These are phyloP conservation scores for Eupithecia inturbata DNA, from an alignment of 2,888 invertebrate species.

Conservation along the genomic window DNA sequence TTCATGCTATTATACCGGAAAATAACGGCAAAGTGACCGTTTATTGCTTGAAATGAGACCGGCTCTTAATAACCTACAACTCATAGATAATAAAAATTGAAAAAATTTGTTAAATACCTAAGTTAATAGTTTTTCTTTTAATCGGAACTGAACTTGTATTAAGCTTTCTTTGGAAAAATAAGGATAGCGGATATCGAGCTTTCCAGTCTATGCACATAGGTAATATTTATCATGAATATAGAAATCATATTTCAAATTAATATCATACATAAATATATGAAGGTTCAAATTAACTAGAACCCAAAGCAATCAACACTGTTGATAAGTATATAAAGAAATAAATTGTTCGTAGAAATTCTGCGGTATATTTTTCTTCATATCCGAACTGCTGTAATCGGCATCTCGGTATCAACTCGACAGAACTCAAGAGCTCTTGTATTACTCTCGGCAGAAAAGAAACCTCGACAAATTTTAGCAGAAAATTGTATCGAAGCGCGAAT, in stretches of 20 bases:
- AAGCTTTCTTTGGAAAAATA: background rate
- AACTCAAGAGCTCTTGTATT: slow-evolving; percentile 13
- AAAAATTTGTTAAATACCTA: too few species aligned
- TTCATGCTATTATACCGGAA: slow-evolving; percentile 4
- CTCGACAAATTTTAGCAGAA: slow-evolving; percentile 13
- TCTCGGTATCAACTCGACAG: background rate
- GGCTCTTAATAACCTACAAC: slow-evolving; percentile 21
- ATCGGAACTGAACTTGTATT: background rate
- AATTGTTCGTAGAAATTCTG: background rate
- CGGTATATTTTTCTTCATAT: background rate
- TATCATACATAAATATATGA: too few species aligned
- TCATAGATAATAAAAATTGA: slow-evolving; percentile 19
- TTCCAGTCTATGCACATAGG: too few species aligned
- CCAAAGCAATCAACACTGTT: too few species aligned
- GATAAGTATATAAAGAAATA: background rate
- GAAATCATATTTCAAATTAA: too few species aligned
- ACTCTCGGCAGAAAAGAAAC: slow-evolving; percentile 11
- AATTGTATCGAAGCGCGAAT: slow-evolving; percentile 12
- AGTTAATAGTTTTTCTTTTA: background rate
- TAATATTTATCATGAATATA: too few species aligned
- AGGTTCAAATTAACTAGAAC: too few species aligned
- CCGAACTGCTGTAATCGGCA: background rate
- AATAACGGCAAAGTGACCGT: slow-evolving; percentile 23
- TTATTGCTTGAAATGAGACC: slow-evolving; percentile 15
- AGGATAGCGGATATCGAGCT: background rate